These are phyloP conservation scores for Bicyclus anynana DNA, from an alignment of 1,140 invertebrate species.

Conservation along the genomic window DNA sequence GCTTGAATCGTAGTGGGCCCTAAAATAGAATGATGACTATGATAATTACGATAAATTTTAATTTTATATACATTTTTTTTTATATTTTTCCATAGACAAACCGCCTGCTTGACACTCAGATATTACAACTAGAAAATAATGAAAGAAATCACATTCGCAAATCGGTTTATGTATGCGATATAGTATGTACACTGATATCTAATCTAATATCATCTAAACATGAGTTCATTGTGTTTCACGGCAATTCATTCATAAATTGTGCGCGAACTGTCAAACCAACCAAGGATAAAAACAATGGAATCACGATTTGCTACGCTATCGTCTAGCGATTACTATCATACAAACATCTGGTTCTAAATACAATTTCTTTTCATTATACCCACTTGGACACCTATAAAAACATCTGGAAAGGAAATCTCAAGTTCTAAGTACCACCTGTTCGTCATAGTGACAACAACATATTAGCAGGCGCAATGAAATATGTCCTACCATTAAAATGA, in stretches of 20 bases:
- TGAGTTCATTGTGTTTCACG: constrained; percentile 69
- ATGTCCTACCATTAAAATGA: neutral
- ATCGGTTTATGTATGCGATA: constrained; percentile 3
- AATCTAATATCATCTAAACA: constrained; percentile 66
- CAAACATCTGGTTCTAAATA: neutral
- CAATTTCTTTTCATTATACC: neutral
- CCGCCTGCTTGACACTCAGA: neutral
- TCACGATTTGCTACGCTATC: constrained; percentile 9
- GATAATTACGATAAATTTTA: no score
- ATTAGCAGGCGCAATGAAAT: constrained; percentile 1
- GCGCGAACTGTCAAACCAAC: constrained; percentile 65
- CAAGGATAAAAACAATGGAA: constrained; percentile 64
- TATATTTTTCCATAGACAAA: no score
- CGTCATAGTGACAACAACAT: constrained; percentile 57
- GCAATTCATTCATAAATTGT: constrained; percentile 69
- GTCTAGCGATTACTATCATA: neutral
- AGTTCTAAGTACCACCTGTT: constrained; percentile 64
- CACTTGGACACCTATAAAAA: constrained; percentile 28
- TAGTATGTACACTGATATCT: constrained; percentile 51
- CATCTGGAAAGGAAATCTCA: constrained; percentile 36
- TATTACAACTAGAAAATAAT: neutral
- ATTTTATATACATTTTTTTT: no score
- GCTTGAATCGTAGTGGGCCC: no score
- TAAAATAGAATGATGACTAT: no score
- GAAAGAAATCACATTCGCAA: neutral